A percentile compares a stretch with the other conserved stretches of the same genome.
These are phyloP conservation scores for Pangasius mekongensis DNA, from an alignment of 2,797 vertebrate genomes.

Conservation along the genomic window DNA sequence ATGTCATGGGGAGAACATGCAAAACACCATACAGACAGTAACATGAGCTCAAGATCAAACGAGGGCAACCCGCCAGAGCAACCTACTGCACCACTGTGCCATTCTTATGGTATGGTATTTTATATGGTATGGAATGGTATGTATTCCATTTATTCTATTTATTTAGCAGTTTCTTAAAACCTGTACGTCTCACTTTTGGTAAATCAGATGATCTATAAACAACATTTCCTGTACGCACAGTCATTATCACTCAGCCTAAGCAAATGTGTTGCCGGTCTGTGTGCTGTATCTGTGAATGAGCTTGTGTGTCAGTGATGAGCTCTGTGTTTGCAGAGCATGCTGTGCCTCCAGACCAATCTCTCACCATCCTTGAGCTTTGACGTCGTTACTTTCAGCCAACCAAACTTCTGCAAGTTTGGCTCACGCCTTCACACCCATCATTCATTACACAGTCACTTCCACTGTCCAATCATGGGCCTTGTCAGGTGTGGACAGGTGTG, in stretches of 20 bases:
- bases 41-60: background rate
- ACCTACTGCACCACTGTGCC: background rate
- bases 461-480: constrained; percentile 40
- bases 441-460: constrained; percentile 5
- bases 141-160: background rate
- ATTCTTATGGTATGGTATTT: background rate
- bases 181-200: constrained; percentile 1
- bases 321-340: constrained; percentile 49
- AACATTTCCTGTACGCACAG: constrained; percentile 4
- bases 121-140: background rate
- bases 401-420: constrained; percentile 30
- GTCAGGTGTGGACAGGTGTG: constrained; percentile 45
- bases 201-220: background rate
- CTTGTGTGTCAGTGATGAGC: constrained; percentile 49
- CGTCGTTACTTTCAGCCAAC: constrained; percentile 59
- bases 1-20: background rate
- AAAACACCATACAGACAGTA: background rate
- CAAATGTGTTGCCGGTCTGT: constrained; percentile 16
- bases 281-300: constrained; percentile 56
- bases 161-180: background rate
- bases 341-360: constrained; percentile 33
- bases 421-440: constrained; percentile 46
- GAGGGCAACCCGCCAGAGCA: background rate
- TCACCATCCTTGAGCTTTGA: constrained; percentile 50
- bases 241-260: constrained; percentile 6